Conservation (phyloP, 2,797 vertebrate species). For the Buphagus erythrorhynchus region DNA sequence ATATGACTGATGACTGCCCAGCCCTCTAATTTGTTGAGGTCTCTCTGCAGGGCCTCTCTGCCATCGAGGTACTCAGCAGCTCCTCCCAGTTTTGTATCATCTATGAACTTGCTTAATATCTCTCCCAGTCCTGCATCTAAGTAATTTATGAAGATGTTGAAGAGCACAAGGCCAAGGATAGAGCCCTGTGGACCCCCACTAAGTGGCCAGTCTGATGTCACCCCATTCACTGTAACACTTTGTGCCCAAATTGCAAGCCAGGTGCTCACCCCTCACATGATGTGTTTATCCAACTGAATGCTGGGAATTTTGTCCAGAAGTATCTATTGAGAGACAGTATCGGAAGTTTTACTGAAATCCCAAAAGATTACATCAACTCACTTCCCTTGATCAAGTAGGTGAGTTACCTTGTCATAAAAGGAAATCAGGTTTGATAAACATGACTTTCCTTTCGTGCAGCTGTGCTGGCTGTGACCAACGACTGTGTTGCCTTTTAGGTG, state of each 20-base stretch:
- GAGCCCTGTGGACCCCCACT: accelerated
- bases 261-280: background rate
- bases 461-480: accelerated
- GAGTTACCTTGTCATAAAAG: background rate
- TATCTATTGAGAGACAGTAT: background rate
- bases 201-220: background rate
- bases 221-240: background rate
- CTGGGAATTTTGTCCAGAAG: background rate
- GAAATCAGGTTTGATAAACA: background rate
- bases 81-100: background rate
- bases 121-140: background rate
- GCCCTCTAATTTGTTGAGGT: accelerated
- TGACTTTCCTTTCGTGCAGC: background rate
- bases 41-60: background rate
- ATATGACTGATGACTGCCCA: background rate
- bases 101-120: background rate
- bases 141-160: background rate
- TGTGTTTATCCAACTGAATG: background rate
- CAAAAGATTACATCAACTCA: no score
- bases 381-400: background rate
- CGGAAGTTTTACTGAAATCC: background rate
- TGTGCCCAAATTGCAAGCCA: accelerated
- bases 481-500: accelerated
- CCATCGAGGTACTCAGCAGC: accelerated
- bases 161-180: background rate